phyloP scores from a whole-genome alignment of 1,140 invertebrate genomes.

The Papilio xuthus region DNA sequence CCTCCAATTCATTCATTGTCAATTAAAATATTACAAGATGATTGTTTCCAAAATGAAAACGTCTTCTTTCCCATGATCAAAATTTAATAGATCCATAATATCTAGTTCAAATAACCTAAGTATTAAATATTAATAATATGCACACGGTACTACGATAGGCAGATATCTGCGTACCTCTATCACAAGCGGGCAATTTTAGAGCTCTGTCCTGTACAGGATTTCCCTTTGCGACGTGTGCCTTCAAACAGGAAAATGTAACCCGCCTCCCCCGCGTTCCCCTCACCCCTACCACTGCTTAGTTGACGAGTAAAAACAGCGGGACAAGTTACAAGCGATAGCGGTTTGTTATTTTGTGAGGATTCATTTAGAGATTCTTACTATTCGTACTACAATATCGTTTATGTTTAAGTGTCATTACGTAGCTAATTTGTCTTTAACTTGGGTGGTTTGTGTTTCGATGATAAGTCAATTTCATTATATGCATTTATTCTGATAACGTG shows the following conservation, averaged over 20 bases:
- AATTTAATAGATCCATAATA: not conserved
- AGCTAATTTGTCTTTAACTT: too few relatives aligned
- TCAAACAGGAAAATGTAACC: slow-evolving; percentile 77
- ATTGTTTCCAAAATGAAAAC: not conserved
- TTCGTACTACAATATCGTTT: not conserved
- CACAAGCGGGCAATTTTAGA: slow-evolving; percentile 76
- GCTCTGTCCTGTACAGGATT: slow-evolving; percentile 80
- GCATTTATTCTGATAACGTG: too few relatives aligned
- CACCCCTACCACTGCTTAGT: slow-evolving; percentile 66
- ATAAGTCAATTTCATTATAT: too few relatives aligned
- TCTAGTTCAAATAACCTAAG: not conserved
- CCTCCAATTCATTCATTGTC: not conserved
- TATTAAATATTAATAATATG: slow-evolving; percentile 37
- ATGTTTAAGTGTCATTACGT: too few relatives aligned
- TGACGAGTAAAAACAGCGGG: slow-evolving; percentile 60
- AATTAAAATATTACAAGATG: not conserved
- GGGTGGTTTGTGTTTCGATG: too few relatives aligned
- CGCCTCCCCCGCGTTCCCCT: slow-evolving; percentile 56
- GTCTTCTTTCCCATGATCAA: not conserved
- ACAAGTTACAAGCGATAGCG: slow-evolving; percentile 41
- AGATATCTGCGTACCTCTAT: slow-evolving; percentile 58
- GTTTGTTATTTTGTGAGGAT: not conserved
- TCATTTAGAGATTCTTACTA: not conserved
- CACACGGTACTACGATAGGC: slow-evolving; percentile 50
- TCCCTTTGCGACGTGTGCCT: slow-evolving; percentile 79